phyloP scores from a whole-genome alignment of 2,888 invertebrate species.

The Nowickia ferox region DNA sequence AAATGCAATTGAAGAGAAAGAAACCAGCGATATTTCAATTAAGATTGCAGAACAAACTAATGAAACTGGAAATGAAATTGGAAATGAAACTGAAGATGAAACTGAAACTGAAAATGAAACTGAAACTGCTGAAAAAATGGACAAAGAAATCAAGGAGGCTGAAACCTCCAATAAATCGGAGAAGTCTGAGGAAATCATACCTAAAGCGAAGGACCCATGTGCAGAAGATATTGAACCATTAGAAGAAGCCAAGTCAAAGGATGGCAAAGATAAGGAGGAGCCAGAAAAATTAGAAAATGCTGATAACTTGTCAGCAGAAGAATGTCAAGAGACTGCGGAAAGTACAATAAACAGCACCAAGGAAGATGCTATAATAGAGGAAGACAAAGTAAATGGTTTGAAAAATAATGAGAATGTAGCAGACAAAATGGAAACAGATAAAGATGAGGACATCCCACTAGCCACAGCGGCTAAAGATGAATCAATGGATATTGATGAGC shows the following conservation, averaged over 20 bases:
- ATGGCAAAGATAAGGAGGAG: not conserved
- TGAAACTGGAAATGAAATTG: not conserved
- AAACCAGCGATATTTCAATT: not conserved
- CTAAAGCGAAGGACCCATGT: not conserved
- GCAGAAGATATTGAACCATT: not conserved
- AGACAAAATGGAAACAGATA: slow-evolving; percentile 14
- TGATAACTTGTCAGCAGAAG: slow-evolving; percentile 2
- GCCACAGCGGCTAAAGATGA: not conserved
- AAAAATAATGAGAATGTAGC: not conserved
- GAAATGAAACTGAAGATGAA: too few relatives aligned
- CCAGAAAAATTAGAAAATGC: slow-evolving; percentile 1
- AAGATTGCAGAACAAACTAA: not conserved
- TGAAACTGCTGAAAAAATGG: not conserved
- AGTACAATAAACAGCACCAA: not conserved
- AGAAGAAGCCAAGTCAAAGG: not conserved
- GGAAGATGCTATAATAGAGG: not conserved
- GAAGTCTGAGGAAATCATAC: not conserved
- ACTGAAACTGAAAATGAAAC: too few relatives aligned
- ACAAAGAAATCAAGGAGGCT: not conserved
- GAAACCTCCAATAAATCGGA: not conserved
- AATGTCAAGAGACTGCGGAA: not conserved
- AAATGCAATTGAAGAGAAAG: not conserved
- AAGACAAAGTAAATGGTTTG: slow-evolving; percentile 8
- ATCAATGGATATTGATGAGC: slow-evolving; percentile 36
- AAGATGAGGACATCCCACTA: not conserved